Evolutionary conservation across 2,113 vertebrate genomes (phyloP).

Genomic region (Gulo gulo): DNA sequence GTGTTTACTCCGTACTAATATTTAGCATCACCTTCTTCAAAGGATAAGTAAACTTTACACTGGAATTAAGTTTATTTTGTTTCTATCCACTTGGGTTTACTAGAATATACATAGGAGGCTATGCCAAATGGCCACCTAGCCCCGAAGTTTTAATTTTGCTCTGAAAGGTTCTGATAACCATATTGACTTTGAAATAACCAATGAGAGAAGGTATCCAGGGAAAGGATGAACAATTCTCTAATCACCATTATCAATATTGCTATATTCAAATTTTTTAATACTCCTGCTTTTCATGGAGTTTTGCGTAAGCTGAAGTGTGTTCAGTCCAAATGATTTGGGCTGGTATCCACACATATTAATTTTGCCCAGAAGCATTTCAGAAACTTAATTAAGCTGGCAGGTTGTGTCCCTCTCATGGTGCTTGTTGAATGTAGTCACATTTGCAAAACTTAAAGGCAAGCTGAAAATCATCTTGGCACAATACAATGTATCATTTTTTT

Average conservation of each 20-base stretch:
- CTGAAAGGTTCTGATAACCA: conserved; percentile 63
- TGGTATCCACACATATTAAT: conserved; percentile 74
- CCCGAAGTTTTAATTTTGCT: conserved; percentile 73
- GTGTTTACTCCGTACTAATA: conserved; percentile 52
- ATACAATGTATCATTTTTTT: not conserved
- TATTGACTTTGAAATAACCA: conserved; percentile 70
- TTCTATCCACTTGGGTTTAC: conserved; percentile 66
- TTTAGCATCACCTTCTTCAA: conserved; percentile 57
- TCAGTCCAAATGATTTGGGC: conserved; percentile 71
- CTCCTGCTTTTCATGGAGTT: conserved; percentile 50
- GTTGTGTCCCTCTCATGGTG: conserved; percentile 62
- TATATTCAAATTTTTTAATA: conserved; percentile 50
- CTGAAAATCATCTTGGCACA: conserved; percentile 52
- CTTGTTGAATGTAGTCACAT: conserved; percentile 67
- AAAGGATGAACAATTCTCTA: conserved; percentile 62
- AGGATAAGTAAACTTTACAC: conserved; percentile 66
- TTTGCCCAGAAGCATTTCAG: conserved; percentile 75
- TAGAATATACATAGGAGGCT: conserved; percentile 53
- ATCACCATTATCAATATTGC: conserved; percentile 64
- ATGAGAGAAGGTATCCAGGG: conserved; percentile 56
- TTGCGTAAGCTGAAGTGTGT: conserved; percentile 67
- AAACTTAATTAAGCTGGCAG: conserved; percentile 79
- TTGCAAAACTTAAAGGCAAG: conserved; percentile 69
- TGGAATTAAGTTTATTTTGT: conserved; percentile 61
- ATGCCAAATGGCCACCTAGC: conserved; percentile 59